Evolutionary conservation across 2,797 vertebrate species (phyloP).

Genomic region (Syngnathus rostellatus): DNA sequence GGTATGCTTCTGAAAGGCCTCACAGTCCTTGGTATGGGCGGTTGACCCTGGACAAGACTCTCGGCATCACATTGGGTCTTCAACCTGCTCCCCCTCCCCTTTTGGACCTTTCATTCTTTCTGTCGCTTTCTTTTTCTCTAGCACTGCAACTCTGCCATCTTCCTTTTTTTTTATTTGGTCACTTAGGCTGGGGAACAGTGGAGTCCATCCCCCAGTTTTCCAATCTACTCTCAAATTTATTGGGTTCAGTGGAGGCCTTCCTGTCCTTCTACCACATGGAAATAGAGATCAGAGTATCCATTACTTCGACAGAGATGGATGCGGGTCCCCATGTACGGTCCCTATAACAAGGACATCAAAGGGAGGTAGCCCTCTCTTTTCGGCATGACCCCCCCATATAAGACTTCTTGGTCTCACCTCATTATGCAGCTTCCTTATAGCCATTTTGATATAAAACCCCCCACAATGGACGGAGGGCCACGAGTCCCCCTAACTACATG

Average conservation of each 20-base stretch:
- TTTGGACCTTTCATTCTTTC: conserved; percentile 52
- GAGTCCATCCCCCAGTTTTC: conserved; percentile 75
- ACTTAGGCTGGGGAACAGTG: conserved; percentile 70
- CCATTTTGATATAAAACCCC: conserved; percentile 79
- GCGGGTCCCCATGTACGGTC: conserved; percentile 67
- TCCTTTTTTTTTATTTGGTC: conserved; percentile 73
- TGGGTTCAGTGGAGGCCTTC: conserved; percentile 80
- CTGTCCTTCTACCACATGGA: conserved; percentile 76
- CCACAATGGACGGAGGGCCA: conserved; percentile 67
- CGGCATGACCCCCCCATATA: conserved; percentile 72
- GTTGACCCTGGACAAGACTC: conserved; percentile 60
- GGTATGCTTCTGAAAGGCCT: conserved; percentile 51
- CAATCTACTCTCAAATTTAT: conserved; percentile 83
- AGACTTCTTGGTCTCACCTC: conserved; percentile 75
- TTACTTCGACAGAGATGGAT: conserved; percentile 83
- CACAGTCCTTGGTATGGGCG: conserved; percentile 60
- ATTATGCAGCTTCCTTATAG: conserved; percentile 80
- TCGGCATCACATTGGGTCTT: conserved; percentile 59
- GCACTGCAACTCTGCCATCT: conserved; percentile 57
- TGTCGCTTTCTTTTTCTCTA: conserved; percentile 47
- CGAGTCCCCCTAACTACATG: conserved; percentile 72
- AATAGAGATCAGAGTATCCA: conserved; percentile 83
- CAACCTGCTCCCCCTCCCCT: conserved; percentile 44
- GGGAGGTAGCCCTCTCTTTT: conserved; percentile 76
- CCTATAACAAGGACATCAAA: conserved; percentile 80